phyloP scores from a whole-genome alignment of 2,888 invertebrate species.

The Lutraria lutraria region DNA sequence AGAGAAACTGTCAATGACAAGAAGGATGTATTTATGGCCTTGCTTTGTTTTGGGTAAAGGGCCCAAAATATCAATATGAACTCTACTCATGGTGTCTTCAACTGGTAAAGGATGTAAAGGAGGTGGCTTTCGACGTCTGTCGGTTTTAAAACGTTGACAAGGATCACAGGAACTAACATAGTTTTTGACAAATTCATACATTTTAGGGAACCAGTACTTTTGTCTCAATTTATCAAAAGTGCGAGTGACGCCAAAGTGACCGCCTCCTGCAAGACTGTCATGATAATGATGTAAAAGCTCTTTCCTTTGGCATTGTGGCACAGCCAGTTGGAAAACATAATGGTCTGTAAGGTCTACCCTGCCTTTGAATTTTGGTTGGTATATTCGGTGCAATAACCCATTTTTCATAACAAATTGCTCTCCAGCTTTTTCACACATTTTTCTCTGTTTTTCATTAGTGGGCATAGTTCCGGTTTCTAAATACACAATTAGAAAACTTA shows the following conservation, averaged over 20 bases:
- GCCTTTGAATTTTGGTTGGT: background rate
- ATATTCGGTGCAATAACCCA: conserved; percentile 24
- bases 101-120: conserved; percentile 49
- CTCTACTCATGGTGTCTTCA: conserved; percentile 35
- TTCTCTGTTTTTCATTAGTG: background rate
- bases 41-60: conserved; percentile 39
- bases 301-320: conserved; percentile 2
- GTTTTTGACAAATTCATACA: conserved; percentile 54
- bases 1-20: conserved; percentile 52
- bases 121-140: conserved; percentile 38
- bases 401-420: no score
- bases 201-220: conserved; percentile 61
- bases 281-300: conserved; percentile 68
- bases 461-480: conserved; percentile 8
- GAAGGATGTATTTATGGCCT: conserved; percentile 46
- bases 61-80: conserved; percentile 51
- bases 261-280: conserved; percentile 58
- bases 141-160: conserved; percentile 41
- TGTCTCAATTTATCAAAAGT: conserved; percentile 32
- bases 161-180: conserved; percentile 32
- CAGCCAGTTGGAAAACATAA: background rate
- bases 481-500: background rate
- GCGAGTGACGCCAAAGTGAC: conserved; percentile 53
- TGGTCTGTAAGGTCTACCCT: conserved; percentile 2
- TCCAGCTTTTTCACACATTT: background rate